These are phyloP conservation scores for Cinara cedri DNA, from an alignment of 2,888 invertebrate genomes.

Conservation along the genomic window DNA sequence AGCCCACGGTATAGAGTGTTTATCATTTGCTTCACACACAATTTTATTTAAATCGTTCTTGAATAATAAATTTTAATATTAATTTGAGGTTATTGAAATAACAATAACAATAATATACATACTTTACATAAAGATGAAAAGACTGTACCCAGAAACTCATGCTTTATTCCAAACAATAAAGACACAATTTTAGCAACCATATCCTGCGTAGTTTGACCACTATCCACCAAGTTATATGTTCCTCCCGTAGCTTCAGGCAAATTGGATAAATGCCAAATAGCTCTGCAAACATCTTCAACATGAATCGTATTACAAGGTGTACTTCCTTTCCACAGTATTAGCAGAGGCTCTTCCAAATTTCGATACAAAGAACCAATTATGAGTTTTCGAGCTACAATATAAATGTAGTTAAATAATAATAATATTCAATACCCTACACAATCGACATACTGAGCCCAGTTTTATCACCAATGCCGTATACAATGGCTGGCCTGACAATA, in stretches of 20 bases:
- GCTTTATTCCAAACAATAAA: conserved; percentile 83
- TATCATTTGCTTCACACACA: conserved; percentile 91
- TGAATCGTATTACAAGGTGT: conserved; percentile 87
- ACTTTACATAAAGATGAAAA: conserved; percentile 84
- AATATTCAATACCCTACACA: background rate
- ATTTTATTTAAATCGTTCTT: conserved; percentile 80
- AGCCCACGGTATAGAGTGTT: conserved; percentile 91
- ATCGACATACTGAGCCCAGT: conserved; percentile 76
- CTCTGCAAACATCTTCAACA: conserved; percentile 81
- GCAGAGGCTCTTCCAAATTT: conserved; percentile 87
- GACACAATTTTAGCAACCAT: conserved; percentile 78
- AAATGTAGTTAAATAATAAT: conserved; percentile 7
- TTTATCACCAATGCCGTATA: conserved; percentile 85
- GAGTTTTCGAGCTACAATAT: conserved; percentile 76
- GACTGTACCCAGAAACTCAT: conserved; percentile 84
- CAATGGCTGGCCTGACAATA: conserved; percentile 80
- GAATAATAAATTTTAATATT: conserved; percentile 59
- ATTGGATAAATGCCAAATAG: conserved; percentile 75
- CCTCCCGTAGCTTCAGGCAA: conserved; percentile 67
- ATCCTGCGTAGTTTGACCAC: conserved; percentile 84
- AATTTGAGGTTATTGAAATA: background rate
- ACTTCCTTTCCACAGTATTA: conserved; percentile 85
- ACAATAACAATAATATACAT: conserved; percentile 56
- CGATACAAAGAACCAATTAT: conserved; percentile 88
- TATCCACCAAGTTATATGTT: conserved; percentile 83